These are phyloP conservation scores for Microcebus murinus DNA, from an alignment of 2,113 vertebrate genomes.

Conservation along the genomic window DNA sequence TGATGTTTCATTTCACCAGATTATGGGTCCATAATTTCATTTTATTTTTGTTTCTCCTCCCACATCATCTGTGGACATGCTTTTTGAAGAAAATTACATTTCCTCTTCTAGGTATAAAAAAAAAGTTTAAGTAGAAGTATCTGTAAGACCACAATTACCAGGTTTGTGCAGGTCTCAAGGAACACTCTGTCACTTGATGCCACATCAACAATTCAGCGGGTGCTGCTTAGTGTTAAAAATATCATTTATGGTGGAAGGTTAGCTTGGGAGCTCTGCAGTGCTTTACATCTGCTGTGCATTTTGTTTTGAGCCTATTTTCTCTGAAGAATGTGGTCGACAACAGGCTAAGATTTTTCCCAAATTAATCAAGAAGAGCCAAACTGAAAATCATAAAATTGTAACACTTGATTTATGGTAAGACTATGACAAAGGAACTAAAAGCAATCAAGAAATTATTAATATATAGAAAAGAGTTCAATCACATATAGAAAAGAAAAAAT, in stretches of 20 bases:
- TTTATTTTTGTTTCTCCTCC: constrained; percentile 46
- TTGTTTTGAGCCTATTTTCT: constrained; percentile 45
- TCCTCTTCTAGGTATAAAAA: constrained; percentile 32
- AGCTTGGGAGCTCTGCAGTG: background rate
- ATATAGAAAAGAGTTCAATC: background rate
- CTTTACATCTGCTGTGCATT: constrained; percentile 18
- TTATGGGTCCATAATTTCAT: constrained; percentile 22
- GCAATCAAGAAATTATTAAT: background rate
- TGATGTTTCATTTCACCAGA: constrained; percentile 17
- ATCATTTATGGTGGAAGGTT: background rate
- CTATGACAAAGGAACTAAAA: background rate
- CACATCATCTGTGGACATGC: background rate
- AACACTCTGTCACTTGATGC: background rate
- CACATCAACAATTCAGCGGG: background rate
- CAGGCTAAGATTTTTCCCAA: background rate
- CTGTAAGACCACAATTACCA: constrained; percentile 47
- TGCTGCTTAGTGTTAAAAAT: constrained; percentile 38
- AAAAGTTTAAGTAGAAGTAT: constrained; percentile 37
- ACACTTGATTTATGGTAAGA: background rate
- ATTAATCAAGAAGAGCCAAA: constrained; percentile 39
- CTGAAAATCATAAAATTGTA: background rate
- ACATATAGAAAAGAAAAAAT: background rate
- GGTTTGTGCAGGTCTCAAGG: background rate
- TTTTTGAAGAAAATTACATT: constrained; percentile 56
- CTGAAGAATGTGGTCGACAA: constrained; percentile 8